phyloP scores from a whole-genome alignment of 2,797 vertebrate species.

The Champsocephalus esox region DNA sequence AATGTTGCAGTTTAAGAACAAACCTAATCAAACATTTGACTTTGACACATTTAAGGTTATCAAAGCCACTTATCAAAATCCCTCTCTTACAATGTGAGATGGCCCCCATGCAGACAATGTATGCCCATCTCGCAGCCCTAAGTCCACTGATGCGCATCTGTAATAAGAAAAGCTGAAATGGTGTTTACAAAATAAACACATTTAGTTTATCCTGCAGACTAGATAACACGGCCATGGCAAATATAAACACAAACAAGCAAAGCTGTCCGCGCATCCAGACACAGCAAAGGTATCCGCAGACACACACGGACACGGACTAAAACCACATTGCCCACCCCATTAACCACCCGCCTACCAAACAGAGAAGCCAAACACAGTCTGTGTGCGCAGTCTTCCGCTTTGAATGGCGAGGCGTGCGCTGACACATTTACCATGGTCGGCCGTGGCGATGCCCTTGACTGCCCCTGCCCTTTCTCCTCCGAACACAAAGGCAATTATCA shows the following conservation, averaged over 20 bases:
- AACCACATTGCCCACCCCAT: constrained; percentile 63
- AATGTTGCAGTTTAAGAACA: neutral
- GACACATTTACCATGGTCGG: constrained; percentile 56
- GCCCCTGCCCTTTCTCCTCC: constrained; percentile 54
- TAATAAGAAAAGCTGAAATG: constrained; percentile 68
- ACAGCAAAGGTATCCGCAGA: constrained; percentile 16
- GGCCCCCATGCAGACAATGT: constrained; percentile 33
- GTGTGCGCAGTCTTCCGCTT: constrained; percentile 54
- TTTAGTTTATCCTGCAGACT: constrained; percentile 67
- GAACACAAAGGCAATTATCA: constrained; percentile 77
- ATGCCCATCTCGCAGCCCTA: constrained; percentile 43
- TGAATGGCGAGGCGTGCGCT: constrained; percentile 29
- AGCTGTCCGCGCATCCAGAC: constrained; percentile 43
- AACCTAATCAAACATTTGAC: constrained; percentile 9
- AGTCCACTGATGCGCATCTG: constrained; percentile 68
- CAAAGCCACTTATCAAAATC: constrained; percentile 36
- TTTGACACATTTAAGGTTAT: constrained; percentile 5
- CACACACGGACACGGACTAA: constrained; percentile 34
- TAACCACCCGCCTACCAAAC: constrained; percentile 62
- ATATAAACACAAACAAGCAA: constrained; percentile 55
- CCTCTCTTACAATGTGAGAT: constrained; percentile 11
- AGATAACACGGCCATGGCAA: constrained; percentile 67
- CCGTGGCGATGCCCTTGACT: constrained; percentile 71
- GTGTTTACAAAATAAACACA: constrained; percentile 73
- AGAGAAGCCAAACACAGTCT: constrained; percentile 63